Evolutionary conservation across 2,888 invertebrate genomes (phyloP).

Genomic region (Lasioglossum malachurum): DNA sequence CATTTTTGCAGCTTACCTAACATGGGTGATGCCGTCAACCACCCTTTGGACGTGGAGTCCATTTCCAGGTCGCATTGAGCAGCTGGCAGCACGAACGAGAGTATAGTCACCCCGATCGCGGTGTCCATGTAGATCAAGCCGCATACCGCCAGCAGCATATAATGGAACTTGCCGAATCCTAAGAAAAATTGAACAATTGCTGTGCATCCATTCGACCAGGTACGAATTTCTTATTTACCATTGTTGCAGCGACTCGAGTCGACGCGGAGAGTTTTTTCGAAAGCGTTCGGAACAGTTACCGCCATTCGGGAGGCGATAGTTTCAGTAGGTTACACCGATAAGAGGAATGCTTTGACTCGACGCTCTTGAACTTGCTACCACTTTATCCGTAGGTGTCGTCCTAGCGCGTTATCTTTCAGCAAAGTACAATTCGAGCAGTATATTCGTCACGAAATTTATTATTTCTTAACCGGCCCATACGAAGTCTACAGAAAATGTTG

Average conservation of each 20-base stretch:
- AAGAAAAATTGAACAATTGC: not conserved
- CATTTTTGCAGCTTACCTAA: constrained; percentile 77
- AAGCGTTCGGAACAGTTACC: not conserved
- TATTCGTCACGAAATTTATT: not conserved
- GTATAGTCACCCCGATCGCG: constrained; percentile 85
- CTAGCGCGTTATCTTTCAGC: constrained; percentile 1
- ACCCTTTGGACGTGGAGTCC: constrained; percentile 84
- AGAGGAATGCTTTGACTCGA: not conserved
- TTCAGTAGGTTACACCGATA: not conserved
- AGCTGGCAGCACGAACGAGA: constrained; percentile 87
- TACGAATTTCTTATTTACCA: not conserved
- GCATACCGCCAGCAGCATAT: constrained; percentile 85
- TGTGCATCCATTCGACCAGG: not conserved
- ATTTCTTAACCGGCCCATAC: not conserved
- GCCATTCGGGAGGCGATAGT: not conserved
- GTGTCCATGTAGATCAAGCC: constrained; percentile 87
- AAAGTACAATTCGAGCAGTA: not conserved
- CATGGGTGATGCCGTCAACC: constrained; percentile 84
- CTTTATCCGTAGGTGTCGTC: not conserved
- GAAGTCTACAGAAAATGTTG: too few relatives aligned
- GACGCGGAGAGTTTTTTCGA: not conserved
- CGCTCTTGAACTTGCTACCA: constrained; percentile 37
- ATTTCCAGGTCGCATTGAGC: constrained; percentile 85
- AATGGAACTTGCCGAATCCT: constrained; percentile 86
- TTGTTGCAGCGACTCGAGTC: not conserved